phyloP scores from a whole-genome alignment of 2,888 invertebrate genomes.

The Cantharis lateralis region DNA sequence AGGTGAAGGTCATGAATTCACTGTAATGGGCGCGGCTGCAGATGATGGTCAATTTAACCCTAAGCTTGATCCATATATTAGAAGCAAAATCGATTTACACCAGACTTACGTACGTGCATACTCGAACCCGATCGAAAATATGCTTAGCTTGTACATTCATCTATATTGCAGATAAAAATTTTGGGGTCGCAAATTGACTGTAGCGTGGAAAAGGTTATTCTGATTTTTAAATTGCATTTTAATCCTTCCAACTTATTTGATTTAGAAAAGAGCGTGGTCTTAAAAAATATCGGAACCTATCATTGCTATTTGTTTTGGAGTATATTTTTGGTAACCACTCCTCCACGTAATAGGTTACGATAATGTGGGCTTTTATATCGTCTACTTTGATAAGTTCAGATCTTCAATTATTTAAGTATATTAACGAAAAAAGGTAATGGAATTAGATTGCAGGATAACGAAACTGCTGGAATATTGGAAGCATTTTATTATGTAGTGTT shows the following conservation, averaged over 20 bases:
- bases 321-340: background rate
- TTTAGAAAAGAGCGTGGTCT: background rate
- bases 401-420: background rate
- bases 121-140: slow-evolving; percentile 32
- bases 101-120: slow-evolving; percentile 36
- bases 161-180: slow-evolving; percentile 3
- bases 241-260: background rate
- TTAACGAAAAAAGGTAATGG: background rate
- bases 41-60: slow-evolving; percentile 49
- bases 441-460: background rate
- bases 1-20: slow-evolving; percentile 44
- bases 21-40: slow-evolving; percentile 44
- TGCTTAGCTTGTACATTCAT: background rate
- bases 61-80: slow-evolving; percentile 48
- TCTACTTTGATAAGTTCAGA: background rate
- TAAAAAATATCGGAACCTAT: background rate
- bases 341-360: background rate
- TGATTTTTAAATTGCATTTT: background rate
- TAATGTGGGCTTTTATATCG: background rate
- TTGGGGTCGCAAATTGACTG: background rate
- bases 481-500: background rate
- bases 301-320: background rate
- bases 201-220: background rate
- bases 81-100: slow-evolving; percentile 44
- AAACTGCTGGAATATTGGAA: background rate